phyloP scores from a whole-genome alignment of 2,113 vertebrate species.

The Struthio camelus region DNA sequence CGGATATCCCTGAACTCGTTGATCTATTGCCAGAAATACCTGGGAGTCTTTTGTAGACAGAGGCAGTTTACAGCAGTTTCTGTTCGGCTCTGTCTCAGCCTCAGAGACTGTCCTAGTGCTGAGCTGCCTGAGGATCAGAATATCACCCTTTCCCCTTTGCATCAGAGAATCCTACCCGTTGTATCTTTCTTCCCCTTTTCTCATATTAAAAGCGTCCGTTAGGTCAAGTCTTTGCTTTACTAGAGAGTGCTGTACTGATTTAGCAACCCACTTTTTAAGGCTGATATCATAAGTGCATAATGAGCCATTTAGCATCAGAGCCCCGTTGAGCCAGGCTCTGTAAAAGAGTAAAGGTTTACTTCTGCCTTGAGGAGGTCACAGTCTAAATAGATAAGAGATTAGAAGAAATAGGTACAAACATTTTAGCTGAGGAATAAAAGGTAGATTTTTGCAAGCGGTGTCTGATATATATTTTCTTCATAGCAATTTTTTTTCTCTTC shows the following conservation, averaged over 20 bases:
- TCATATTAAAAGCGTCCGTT: not conserved
- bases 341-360: not conserved
- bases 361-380: not conserved
- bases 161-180: not conserved
- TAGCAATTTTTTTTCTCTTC: not conserved
- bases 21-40: not conserved
- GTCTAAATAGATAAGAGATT: not conserved
- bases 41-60: not conserved
- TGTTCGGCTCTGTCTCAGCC: not conserved
- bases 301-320: not conserved
- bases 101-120: not conserved
- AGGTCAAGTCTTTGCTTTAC: not conserved
- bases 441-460: not conserved
- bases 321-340: not conserved
- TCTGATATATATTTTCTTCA: not conserved
- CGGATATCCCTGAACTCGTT: not conserved
- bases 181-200: not conserved
- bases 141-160: not conserved
- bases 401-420: not conserved
- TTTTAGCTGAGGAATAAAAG: not conserved
- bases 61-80: not conserved
- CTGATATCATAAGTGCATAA: not conserved
- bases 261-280: not conserved
- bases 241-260: not conserved
- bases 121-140: not conserved